Conservation (phyloP, 2,888 invertebrate species). For the Himalopsyche anomala region DNA sequence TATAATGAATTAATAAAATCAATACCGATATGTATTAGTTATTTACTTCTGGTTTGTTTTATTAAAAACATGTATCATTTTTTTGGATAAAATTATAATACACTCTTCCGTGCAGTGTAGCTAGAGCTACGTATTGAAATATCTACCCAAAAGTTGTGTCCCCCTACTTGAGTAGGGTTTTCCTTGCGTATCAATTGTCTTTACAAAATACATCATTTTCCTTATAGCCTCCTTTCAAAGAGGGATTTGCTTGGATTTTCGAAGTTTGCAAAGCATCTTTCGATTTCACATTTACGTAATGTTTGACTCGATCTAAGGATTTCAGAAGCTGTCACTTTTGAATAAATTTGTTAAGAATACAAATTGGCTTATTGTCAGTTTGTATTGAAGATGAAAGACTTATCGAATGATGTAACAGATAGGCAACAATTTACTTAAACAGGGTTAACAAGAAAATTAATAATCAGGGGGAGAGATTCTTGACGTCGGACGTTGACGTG, state of each 20-base stretch:
- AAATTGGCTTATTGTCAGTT: slow-evolving; percentile 12
- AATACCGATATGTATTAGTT: too few relatives aligned
- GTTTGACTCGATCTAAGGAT: slow-evolving; percentile 22
- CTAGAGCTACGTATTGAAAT: too few relatives aligned
- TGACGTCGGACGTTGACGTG: too few relatives aligned
- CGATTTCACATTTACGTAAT: slow-evolving; percentile 37
- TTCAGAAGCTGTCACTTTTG: slow-evolving; percentile 27
- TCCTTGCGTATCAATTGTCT: slow-evolving; percentile 31
- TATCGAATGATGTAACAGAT: background rate
- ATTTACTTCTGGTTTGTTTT: too few relatives aligned
- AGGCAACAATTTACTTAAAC: background rate
- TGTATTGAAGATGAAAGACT: slow-evolving; percentile 1
- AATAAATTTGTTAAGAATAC: slow-evolving; percentile 42
- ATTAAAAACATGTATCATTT: too few relatives aligned
- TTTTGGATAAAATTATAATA: too few relatives aligned
- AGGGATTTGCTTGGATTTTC: slow-evolving; percentile 20
- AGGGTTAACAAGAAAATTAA: too few relatives aligned
- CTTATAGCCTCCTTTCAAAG: slow-evolving; percentile 21
- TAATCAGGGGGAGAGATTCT: too few relatives aligned
- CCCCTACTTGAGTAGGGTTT: slow-evolving; percentile 10
- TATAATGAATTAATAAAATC: too few relatives aligned
- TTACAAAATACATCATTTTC: slow-evolving; percentile 31
- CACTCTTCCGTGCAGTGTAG: too few relatives aligned
- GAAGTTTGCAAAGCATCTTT: slow-evolving; percentile 19
- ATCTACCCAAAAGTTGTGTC: background rate